Conservation (phyloP, 35 echinoderm and acorn worm species). For the Eucidaris tribuloides region DNA sequence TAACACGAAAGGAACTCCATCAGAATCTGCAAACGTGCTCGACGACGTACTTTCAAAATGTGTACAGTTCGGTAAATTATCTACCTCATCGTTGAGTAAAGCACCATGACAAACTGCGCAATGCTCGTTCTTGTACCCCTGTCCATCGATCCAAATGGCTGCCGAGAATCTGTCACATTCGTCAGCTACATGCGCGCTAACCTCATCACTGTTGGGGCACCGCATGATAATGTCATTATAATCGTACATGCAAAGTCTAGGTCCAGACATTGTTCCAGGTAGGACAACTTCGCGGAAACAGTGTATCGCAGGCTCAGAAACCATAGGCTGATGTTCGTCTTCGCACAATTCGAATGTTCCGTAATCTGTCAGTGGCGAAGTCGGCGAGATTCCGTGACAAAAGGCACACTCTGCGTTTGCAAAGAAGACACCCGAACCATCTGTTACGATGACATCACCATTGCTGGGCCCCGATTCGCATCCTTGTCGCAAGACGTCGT, state of each 20-base stretch:
- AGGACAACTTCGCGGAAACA: not conserved
- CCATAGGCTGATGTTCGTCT: too few relatives aligned
- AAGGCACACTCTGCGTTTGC: not conserved
- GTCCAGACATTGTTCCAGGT: not conserved
- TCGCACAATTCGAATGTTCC: not conserved
- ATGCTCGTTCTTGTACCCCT: not conserved
- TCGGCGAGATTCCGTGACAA: not conserved
- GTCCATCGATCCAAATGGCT: not conserved
- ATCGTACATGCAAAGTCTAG: not conserved
- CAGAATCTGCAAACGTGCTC: not conserved
- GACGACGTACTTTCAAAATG: not conserved
- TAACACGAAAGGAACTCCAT: not conserved
- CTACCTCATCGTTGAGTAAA: not conserved
- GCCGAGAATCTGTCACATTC: not conserved
- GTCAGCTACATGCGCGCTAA: not conserved
- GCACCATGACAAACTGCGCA: not conserved
- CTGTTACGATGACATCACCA: not conserved
- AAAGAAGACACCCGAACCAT: not conserved
- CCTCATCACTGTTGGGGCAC: not conserved
- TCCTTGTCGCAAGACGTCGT: not conserved
- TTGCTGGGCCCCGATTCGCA: not conserved
- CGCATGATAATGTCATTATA: not conserved
- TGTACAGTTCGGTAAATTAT: not conserved
- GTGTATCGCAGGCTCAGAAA: not conserved
- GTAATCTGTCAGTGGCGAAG: not conserved